Base-by-base conservation (phyloP, 1,140 invertebrate species). In the Orchesella cincta region DNA sequence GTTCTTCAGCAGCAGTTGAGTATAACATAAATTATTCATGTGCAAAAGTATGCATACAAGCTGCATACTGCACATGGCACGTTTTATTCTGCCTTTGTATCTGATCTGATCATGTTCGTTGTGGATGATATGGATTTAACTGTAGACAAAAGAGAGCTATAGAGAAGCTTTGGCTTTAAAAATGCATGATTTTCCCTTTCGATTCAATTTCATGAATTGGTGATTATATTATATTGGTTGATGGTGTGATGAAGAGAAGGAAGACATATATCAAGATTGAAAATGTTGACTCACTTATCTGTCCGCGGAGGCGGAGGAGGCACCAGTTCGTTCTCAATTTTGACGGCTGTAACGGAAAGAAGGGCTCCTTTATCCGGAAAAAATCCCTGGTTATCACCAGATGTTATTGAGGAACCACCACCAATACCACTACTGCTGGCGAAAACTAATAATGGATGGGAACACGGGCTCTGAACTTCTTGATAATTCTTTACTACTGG, bases 301-400 rank as follows among this genome's bases (percentile, higher is more conserved):
- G 76, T 67, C 71, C 72, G 72, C 35, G 64, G 20, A 73, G 71
- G 67, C n/a, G 71, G 35, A 46, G 76, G 76, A 51, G 76, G 76
- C 34, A 54, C 72, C 71, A 77, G 76, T 71, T 77, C 76, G 71
- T 77, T 73, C 70, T 77, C 62, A 67, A 67, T 67, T n/a, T 67
- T 67, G 62, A 5, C 31, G 29, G 26, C 23, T 67, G 62, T 18
- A 14, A 33, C 26, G 31, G 8, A 33, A 14, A 33, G 3, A 31
- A 67, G 31, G 12, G 62, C 31, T 33, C 62, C 62, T 67, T 29
- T 67, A 29, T 67, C 62, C 62, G 62, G 62, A 67, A 67, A 31
- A 33, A 31, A 18, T 57, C 23, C 52, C 52, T 57, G 52, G 23
- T 57, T 67, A 67, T 67, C 62, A 67, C 62, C 31, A 2, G 62